Evolutionary conservation across 2,888 invertebrate genomes (phyloP), one percentile per base, ranked within the genome.

Genomic region (Himalopsyche tibetana): DNA sequence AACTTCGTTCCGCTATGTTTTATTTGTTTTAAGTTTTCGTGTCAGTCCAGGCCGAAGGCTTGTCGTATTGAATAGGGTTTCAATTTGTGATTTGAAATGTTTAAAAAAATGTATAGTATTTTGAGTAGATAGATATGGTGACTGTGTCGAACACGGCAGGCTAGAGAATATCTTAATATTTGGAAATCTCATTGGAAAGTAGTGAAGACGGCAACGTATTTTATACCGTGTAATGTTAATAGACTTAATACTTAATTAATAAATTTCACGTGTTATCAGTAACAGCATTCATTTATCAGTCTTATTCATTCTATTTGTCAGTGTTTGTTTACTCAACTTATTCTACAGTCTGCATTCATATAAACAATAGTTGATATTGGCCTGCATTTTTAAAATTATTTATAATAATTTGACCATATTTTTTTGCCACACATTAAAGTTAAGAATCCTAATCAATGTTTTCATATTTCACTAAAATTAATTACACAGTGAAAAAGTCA

Each of bases 41-140:
- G 80, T 74, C 55, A 80, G 55, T 69, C 63, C 74, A 56, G 51
- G 69, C 55, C 55, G 17, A 51, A 82, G 55, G 81, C 19, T 55
- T 80, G 84, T 69, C 42, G 69, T 69, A 63, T 55, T 84, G 55
- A 81, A 69, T 80, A 84, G 84, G 84, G 84, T 84, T 51, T 80
- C 82, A 69, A 85, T 82, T 55, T 85, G 85, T 85, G 85, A 85
- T 85, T 63, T 81, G 74, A 74, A 74, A 74, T 74, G 74, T 74
- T 51, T 74, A 56, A 82, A 84, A 82, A 85, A 85, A 82, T 85
- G 85, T 85, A 85, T 74, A 82, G 85, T 85, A 85, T 85, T 85
- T 85, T 85, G 45, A 74, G 45, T 85, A 85, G 85, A 45, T 85
- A 85, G 85, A 56, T 28, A 51, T 38, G n/a, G 15, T 40, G 15